phyloP scores from a whole-genome alignment of 1,140 invertebrate genomes.

The Pogonomyrmex barbatus region DNA sequence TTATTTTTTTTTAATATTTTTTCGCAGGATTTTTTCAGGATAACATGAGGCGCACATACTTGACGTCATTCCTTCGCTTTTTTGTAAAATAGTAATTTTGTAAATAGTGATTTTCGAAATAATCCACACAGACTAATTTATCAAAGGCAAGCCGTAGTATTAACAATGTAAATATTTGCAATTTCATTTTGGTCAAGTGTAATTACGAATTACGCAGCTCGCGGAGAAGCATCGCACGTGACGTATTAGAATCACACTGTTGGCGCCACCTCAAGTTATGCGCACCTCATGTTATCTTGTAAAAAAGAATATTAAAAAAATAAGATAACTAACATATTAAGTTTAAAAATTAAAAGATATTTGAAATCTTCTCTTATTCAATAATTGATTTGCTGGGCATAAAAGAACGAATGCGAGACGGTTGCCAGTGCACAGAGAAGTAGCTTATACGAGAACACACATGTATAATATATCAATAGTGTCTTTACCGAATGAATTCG shows the following conservation, averaged over 20 bases:
- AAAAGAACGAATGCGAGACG: neutral
- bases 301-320: no score
- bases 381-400: no score
- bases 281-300: no score
- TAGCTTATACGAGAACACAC: neutral
- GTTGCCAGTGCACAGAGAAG: neutral
- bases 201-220: neutral
- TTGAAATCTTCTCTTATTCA: no score
- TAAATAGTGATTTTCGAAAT: neutral
- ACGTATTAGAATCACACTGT: neutral
- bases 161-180: neutral
- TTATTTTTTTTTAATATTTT: no score
- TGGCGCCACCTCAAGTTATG: no score
- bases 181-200: neutral
- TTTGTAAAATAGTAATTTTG: no score
- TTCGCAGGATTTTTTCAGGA: no score
- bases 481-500: neutral
- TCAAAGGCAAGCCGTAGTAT: slow-evolving; percentile 5
- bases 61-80: no score
- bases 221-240: neutral
- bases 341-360: no score
- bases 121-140: slow-evolving; percentile 2
- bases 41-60: no score
- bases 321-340: no score
- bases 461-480: neutral